Evolutionary conservation across 2,888 invertebrate genomes (phyloP).

Genomic region (Tethea ocularis): DNA sequence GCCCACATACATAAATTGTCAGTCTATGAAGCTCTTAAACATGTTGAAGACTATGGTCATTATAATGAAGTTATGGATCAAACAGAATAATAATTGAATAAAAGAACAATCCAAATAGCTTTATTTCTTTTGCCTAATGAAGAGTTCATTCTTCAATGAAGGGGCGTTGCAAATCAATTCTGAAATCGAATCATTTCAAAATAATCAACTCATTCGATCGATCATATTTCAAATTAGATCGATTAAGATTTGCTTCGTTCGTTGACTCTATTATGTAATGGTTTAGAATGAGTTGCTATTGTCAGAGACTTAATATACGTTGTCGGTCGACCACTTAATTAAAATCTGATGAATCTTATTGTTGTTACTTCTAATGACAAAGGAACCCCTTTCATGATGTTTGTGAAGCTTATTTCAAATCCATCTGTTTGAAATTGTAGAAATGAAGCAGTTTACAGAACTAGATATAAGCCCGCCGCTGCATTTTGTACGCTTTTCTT

Average conservation of each 20-base stretch:
- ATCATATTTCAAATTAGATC: conserved; percentile 8
- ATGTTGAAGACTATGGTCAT: neutral
- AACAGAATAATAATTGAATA: too few species aligned
- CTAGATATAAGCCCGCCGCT: neutral
- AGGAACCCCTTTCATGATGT: neutral
- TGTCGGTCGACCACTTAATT: conserved; percentile 32
- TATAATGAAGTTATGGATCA: too few species aligned
- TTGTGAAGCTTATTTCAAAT: neutral
- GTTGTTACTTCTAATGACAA: conserved; percentile 19
- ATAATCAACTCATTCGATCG: conserved; percentile 4
- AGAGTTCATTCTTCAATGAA: neutral
- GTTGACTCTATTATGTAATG: conserved; percentile 17
- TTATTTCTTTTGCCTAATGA: neutral
- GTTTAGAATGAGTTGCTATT: conserved; percentile 22
- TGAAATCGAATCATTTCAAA: neutral
- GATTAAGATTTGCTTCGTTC: conserved; percentile 12
- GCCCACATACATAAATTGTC: neutral
- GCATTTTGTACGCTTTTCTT: neutral
- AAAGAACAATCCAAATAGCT: neutral
- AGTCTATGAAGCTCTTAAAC: neutral
- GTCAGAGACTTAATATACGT: conserved; percentile 28
- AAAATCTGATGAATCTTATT: conserved; percentile 38
- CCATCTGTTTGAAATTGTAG: neutral
- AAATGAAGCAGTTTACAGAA: neutral
- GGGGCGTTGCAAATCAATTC: neutral